Evolutionary conservation across 2,797 vertebrate genomes (phyloP).

Genomic region (Astyanax mexicanus): DNA sequence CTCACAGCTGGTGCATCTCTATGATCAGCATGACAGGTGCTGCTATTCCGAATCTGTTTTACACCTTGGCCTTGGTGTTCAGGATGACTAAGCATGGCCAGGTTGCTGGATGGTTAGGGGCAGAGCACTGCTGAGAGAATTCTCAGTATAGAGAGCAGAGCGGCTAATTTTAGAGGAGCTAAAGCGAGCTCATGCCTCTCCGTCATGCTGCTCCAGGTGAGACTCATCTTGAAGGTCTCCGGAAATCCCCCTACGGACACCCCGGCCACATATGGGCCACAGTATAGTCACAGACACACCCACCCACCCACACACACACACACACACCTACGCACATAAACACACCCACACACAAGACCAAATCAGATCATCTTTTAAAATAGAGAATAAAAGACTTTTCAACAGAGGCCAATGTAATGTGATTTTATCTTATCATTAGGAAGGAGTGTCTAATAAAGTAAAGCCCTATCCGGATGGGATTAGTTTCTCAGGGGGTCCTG

Average conservation of each 20-base stretch:
- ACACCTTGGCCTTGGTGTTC: neutral
- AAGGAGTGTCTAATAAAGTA: no score
- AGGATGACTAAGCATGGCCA: conserved; percentile 27
- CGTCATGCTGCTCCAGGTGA: conserved; percentile 23
- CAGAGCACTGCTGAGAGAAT: conserved; percentile 27
- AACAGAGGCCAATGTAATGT: no score
- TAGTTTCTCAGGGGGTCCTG: no score
- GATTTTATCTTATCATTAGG: no score
- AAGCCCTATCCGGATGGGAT: no score
- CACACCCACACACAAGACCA: conserved; percentile 1
- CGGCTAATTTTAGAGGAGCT: conserved; percentile 35
- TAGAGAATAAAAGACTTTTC: no score
- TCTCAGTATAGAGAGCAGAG: conserved; percentile 31
- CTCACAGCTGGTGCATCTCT: neutral
- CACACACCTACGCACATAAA: neutral
- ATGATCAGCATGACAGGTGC: neutral
- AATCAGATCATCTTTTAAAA: no score
- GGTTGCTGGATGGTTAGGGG: conserved; percentile 39
- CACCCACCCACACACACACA: conserved; percentile 13
- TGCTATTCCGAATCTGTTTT: neutral
- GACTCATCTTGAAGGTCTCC: conserved; percentile 37
- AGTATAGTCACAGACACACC: neutral
- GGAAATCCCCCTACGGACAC: conserved; percentile 38
- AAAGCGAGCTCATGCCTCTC: conserved; percentile 29
- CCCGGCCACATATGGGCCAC: no score